These are phyloP conservation scores for Drosophila mayri DNA, from an alignment of 1,140 invertebrate genomes.

Conservation along the genomic window DNA sequence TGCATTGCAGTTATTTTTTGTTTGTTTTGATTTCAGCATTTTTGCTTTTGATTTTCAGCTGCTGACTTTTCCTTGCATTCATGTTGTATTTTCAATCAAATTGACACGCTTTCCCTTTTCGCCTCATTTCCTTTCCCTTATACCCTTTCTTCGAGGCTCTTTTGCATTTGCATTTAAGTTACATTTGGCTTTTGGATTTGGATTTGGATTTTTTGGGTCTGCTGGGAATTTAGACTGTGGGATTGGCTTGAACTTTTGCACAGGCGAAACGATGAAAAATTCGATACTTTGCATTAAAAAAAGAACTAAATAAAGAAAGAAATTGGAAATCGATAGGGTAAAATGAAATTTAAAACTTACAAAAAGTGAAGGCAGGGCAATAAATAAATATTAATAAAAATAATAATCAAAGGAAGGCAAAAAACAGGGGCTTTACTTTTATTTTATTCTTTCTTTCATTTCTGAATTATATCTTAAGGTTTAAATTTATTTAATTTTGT, in stretches of 20 bases:
- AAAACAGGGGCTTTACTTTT: neutral
- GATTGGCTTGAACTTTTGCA: slow-evolving; percentile 46
- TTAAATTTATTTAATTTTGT: neutral
- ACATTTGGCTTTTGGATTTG: slow-evolving; percentile 48
- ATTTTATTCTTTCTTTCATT: neutral
- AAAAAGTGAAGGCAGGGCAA: neutral
- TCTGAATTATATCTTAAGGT: neutral
- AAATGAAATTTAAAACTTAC: neutral
- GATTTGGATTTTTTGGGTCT: slow-evolving; percentile 11
- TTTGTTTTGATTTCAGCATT: slow-evolving; percentile 17
- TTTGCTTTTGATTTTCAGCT: slow-evolving; percentile 21
- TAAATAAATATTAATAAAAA: neutral
- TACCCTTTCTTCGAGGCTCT: slow-evolving; percentile 2
- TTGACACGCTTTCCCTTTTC: slow-evolving; percentile 67
- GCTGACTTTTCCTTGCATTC: slow-evolving; percentile 42
- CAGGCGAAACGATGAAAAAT: slow-evolving; percentile 24
- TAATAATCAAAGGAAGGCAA: neutral
- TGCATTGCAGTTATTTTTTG: slow-evolving; percentile 16
- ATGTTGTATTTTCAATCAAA: slow-evolving; percentile 52
- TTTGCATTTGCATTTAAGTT: slow-evolving; percentile 76
- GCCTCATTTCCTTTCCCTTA: slow-evolving; percentile 29
- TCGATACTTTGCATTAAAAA: slow-evolving; percentile 24
- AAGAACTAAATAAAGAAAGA: neutral
- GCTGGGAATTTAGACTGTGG: slow-evolving; percentile 44
- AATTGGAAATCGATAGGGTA: slow-evolving; percentile 10